phyloP scores from a whole-genome alignment of 1,140 invertebrate genomes.

The Pseudomyrmex concolor region DNA sequence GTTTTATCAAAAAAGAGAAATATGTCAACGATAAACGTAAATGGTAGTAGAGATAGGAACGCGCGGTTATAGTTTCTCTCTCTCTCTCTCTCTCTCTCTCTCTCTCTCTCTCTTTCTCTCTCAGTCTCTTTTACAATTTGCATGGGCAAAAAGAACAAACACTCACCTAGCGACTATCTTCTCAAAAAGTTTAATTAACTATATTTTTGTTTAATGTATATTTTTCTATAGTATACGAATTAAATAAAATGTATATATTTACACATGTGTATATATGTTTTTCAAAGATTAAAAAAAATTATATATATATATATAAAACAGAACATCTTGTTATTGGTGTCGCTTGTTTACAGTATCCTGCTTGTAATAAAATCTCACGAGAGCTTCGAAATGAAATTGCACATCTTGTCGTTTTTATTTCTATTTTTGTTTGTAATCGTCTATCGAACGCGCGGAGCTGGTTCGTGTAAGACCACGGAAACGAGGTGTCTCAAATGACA shows the following conservation, averaged over 20 bases:
- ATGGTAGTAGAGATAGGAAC: neutral
- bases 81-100: too few relatives aligned
- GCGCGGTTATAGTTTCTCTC: neutral
- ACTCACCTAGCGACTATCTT: constrained; percentile 14
- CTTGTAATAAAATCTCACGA: constrained; percentile 14
- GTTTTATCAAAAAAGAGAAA: constrained; percentile 10
- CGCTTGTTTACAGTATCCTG: constrained; percentile 22
- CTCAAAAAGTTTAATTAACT: neutral
- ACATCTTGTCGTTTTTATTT: neutral
- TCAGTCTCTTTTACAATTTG: neutral
- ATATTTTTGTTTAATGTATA: neutral
- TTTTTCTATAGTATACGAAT: neutral
- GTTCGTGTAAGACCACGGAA: constrained; percentile 69
- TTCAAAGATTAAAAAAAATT: neutral
- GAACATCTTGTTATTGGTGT: neutral
- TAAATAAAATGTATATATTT: neutral
- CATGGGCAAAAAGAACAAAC: neutral
- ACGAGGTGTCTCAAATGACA: constrained; percentile 76
- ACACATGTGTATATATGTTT: neutral
- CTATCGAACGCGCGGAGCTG: constrained; percentile 43
- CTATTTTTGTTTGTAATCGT: constrained; percentile 45
- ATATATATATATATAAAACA: too few relatives aligned
- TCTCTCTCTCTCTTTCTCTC: too few relatives aligned
- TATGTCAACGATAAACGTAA: constrained; percentile 29
- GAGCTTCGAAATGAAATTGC: constrained; percentile 30